phyloP scores from a whole-genome alignment of 2,888 invertebrate genomes.

The Leptinotarsa peninsularis region DNA sequence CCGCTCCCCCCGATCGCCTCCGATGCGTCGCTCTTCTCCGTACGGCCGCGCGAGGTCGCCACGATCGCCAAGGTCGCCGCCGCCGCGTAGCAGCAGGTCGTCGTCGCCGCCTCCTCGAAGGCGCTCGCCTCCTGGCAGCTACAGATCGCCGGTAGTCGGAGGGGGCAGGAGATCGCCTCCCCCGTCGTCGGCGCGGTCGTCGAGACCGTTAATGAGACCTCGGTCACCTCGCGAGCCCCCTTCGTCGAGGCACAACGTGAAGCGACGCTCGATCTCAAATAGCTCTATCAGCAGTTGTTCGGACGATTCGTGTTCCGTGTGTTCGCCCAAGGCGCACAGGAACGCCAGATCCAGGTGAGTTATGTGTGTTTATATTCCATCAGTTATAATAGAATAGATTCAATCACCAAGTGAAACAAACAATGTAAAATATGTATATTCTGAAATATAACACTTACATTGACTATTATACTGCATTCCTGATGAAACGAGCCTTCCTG shows the following conservation, averaged over 20 bases:
- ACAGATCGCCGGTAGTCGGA: constrained; percentile 46
- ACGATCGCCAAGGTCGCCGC: constrained; percentile 53
- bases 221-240: constrained; percentile 52
- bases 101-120: constrained; percentile 58
- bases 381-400: neutral
- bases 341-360: constrained; percentile 61
- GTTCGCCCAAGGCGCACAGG: constrained; percentile 73
- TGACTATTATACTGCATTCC: too few species aligned
- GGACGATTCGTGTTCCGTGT: constrained; percentile 86
- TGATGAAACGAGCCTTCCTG: too few species aligned
- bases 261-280: constrained; percentile 74
- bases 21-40: constrained; percentile 26
- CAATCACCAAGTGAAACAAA: neutral
- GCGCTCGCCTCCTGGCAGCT: constrained; percentile 45
- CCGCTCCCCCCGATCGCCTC: constrained; percentile 32
- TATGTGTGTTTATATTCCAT: neutral
- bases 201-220: constrained; percentile 48
- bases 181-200: neutral
- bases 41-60: constrained; percentile 56
- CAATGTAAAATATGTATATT: too few species aligned
- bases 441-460: too few species aligned
- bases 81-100: constrained; percentile 35
- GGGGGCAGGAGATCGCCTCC: constrained; percentile 68
- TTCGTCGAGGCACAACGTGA: constrained; percentile 49
- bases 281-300: constrained; percentile 86